Conservation (phyloP, 2,888 invertebrate species). For the Blastobasis adustella region DNA sequence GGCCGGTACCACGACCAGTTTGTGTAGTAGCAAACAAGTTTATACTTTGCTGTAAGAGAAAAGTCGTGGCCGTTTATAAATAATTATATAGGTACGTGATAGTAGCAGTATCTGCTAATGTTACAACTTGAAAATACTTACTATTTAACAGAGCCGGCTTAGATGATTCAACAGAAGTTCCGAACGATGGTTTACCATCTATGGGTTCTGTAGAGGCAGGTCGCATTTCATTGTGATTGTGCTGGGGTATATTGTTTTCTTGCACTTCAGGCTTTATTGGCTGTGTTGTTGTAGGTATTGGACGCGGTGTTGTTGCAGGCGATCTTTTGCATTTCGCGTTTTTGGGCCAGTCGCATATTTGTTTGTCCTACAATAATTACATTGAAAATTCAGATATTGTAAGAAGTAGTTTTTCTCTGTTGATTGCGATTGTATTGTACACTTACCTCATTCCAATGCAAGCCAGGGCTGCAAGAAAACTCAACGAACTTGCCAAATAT, state of each 20-base stretch:
- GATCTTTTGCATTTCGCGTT: conserved; percentile 74
- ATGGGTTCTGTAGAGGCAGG: conserved; percentile 24
- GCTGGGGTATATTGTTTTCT: neutral
- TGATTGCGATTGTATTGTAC: neutral
- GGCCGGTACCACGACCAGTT: conserved; percentile 96
- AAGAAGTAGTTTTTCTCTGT: neutral
- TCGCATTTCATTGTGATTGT: conserved; percentile 16
- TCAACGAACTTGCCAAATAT: conserved; percentile 85
- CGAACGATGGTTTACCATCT: conserved; percentile 43
- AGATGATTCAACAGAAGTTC: conserved; percentile 30
- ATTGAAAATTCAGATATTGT: neutral
- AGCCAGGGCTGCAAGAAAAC: conserved; percentile 80
- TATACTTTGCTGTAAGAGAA: conserved; percentile 77
- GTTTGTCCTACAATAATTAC: conserved; percentile 54
- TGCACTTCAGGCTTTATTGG: conserved; percentile 5
- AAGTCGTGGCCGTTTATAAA: too few species aligned
- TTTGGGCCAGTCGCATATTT: conserved; percentile 84
- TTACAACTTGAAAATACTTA: conserved; percentile 21
- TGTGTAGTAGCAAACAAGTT: conserved; percentile 92
- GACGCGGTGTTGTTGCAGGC: conserved; percentile 30
- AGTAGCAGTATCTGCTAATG: too few species aligned
- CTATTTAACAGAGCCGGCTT: conserved; percentile 50
- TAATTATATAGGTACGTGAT: too few species aligned
- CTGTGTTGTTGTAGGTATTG: conserved; percentile 9
- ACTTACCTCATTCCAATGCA: conserved; percentile 82